A percentile compares a stretch with the other conserved stretches of the same genome.
phyloP scores from a whole-genome alignment of 1,140 invertebrate genomes.

The Saxidomus purpurata region DNA sequence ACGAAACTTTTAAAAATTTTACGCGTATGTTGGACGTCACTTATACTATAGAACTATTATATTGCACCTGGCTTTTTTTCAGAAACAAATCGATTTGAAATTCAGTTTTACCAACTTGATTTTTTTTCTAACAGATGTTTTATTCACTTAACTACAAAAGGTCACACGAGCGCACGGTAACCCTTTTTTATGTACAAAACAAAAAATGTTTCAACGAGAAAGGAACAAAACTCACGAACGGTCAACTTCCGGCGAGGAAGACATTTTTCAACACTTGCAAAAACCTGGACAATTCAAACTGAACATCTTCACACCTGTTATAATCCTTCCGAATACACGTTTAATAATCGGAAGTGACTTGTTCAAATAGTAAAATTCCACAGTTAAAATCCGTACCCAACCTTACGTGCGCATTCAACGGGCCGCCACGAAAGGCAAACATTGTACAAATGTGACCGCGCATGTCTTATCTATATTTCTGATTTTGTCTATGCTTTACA shows the following conservation, averaged over 20 bases:
- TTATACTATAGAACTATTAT: too few relatives aligned
- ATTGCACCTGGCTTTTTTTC: too few relatives aligned
- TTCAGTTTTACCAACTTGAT: too few relatives aligned
- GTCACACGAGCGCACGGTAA: too few relatives aligned
- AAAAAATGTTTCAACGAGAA: too few relatives aligned
- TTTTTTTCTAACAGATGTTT: too few relatives aligned
- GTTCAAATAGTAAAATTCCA: conserved; percentile 58
- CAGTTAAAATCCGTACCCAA: conserved; percentile 10
- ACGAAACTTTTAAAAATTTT: too few relatives aligned
- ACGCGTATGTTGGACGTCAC: too few relatives aligned
- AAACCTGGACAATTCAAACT: conserved; percentile 7
- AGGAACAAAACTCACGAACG: too few relatives aligned
- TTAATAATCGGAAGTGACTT: conserved; percentile 31
- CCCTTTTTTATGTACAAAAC: too few relatives aligned
- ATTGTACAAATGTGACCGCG: neutral
- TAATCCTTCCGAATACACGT: conserved; percentile 52
- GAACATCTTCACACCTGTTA: conserved; percentile 47
- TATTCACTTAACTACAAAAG: too few relatives aligned
- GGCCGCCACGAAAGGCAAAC: conserved; percentile 25
- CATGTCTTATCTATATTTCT: conserved; percentile 56
- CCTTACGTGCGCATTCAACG: neutral
- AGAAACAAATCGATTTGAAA: too few relatives aligned
- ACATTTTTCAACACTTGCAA: neutral
- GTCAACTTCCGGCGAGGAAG: neutral
- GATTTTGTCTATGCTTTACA: conserved; percentile 14